phyloP scores from a whole-genome alignment of 2,888 invertebrate species.

The Dione vanillae region DNA sequence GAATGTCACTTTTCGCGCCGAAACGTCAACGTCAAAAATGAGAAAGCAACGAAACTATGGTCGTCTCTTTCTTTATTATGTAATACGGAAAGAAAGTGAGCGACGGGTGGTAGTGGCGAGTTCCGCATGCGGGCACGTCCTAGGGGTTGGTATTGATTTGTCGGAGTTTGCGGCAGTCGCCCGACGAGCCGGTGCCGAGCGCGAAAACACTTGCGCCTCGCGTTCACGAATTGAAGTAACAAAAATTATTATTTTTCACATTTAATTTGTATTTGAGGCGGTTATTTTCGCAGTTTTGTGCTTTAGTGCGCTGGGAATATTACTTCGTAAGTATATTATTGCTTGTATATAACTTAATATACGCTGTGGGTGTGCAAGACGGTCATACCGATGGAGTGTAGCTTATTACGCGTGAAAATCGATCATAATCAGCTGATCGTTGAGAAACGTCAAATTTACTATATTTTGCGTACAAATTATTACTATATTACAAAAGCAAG shows the following conservation, averaged over 20 bases:
- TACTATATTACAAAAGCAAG: neutral
- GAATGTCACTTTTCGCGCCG: slow-evolving; percentile 80
- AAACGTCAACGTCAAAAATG: slow-evolving; percentile 65
- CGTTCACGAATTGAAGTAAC: slow-evolving; percentile 62
- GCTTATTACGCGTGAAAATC: slow-evolving; percentile 25
- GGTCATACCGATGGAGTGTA: neutral
- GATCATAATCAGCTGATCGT: slow-evolving; percentile 22
- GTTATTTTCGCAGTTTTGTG: slow-evolving; percentile 59
- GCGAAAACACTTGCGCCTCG: slow-evolving; percentile 79
- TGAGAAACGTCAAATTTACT: slow-evolving; percentile 7
- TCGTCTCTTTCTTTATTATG: slow-evolving; percentile 71
- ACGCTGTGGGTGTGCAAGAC: slow-evolving; percentile 47
- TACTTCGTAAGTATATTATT: slow-evolving; percentile 72
- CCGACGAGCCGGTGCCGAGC: slow-evolving; percentile 77
- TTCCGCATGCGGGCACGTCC: slow-evolving; percentile 78
- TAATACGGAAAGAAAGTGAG: slow-evolving; percentile 81
- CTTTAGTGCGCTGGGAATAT: slow-evolving; percentile 67
- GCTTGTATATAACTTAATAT: slow-evolving; percentile 61
- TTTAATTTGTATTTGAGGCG: neutral
- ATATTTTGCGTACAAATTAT: neutral
- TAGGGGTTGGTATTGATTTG: slow-evolving; percentile 81
- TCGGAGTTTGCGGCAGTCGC: slow-evolving; percentile 80
- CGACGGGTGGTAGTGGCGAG: slow-evolving; percentile 70
- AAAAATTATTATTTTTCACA: slow-evolving; percentile 55
- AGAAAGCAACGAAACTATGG: slow-evolving; percentile 54